Percentiles rank a stretch among this genome's conserved stretches.
These are phyloP conservation scores for Paratilapia polleni DNA, from an alignment of 2,113 vertebrate species.

Conservation along the genomic window DNA sequence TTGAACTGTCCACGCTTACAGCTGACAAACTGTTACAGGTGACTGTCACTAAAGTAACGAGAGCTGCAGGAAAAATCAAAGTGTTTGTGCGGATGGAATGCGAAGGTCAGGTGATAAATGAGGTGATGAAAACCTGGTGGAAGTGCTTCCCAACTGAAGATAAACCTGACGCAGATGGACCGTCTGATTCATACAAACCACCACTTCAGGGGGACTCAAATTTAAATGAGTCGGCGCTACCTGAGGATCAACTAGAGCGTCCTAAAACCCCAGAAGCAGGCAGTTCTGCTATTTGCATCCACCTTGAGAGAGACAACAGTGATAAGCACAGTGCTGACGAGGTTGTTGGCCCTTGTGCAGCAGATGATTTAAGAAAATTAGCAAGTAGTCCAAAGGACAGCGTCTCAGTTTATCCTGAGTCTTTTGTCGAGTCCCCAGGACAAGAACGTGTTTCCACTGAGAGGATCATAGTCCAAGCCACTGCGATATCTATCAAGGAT, in stretches of 20 bases:
- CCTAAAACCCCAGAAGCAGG: not conserved
- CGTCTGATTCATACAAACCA: not conserved
- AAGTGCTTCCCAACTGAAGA: slow-evolving; percentile 37
- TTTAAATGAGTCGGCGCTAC: not conserved
- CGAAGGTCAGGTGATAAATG: slow-evolving; percentile 81
- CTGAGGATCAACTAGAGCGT: slow-evolving; percentile 2
- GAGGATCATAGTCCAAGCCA: not conserved
- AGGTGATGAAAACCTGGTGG: slow-evolving; percentile 83
- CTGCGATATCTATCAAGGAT: not conserved
- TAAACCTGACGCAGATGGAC: not conserved
- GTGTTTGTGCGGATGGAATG: slow-evolving; percentile 81
- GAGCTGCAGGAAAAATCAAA: slow-evolving; percentile 52
- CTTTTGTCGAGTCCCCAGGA: not conserved
- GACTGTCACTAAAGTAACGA: slow-evolving; percentile 75
- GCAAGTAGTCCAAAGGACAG: not conserved
- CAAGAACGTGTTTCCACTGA: not conserved
- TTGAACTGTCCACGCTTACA: slow-evolving; percentile 79
- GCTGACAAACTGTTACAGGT: slow-evolving; percentile 81
- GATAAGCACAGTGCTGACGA: not conserved
- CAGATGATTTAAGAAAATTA: not conserved
- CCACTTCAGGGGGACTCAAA: not conserved
- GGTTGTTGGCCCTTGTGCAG: not conserved
- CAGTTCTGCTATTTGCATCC: not conserved
- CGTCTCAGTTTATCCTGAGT: not conserved
- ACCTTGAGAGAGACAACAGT: not conserved